Percentiles rank a stretch among this genome's conserved stretches.
These are phyloP conservation scores for Philotrypesis tridentata DNA, from an alignment of 1,140 invertebrate genomes.

Conservation along the genomic window DNA sequence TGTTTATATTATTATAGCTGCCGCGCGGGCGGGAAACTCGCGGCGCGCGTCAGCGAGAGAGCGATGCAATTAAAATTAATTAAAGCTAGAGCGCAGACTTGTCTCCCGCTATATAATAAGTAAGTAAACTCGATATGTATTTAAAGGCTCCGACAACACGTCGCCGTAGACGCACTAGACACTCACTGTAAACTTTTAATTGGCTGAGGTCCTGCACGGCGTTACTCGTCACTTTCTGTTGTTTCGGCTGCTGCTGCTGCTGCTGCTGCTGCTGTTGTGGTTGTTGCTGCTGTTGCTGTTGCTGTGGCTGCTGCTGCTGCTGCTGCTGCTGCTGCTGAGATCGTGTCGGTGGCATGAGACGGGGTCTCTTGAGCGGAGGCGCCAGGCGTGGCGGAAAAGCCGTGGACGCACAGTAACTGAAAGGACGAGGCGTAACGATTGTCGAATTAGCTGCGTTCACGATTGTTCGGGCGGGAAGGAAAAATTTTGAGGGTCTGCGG, in stretches of 20 bases:
- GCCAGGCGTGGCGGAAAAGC: constrained; percentile 75
- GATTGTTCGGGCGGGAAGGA: background rate
- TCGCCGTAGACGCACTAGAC: constrained; percentile 28
- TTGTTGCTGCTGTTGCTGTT: constrained; percentile 63
- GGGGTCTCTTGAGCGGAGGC: constrained; percentile 77
- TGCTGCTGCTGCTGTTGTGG: constrained; percentile 62
- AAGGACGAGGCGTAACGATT: constrained; percentile 51
- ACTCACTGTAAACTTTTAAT: constrained; percentile 81
- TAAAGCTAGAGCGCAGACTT: constrained; percentile 16
- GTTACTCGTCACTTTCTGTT: constrained; percentile 63
- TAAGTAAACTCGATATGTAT: constrained; percentile 17
- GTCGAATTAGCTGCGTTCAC: background rate
- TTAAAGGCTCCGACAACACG: constrained; percentile 3
- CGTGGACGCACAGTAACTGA: constrained; percentile 79
- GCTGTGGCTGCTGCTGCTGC: constrained; percentile 60
- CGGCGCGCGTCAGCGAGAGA: background rate
- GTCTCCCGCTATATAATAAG: background rate
- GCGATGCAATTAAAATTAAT: constrained; percentile 37
- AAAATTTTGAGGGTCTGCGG: background rate
- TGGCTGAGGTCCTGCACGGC: constrained; percentile 70
- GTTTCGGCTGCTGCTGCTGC: constrained; percentile 62
- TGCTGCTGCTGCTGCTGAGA: constrained; percentile 72
- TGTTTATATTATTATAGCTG: no score
- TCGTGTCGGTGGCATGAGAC: constrained; percentile 75
- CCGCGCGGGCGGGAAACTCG: background rate